Evolutionary conservation across 2,888 invertebrate species (phyloP).

Genomic region (Zootermopsis nevadensis): DNA sequence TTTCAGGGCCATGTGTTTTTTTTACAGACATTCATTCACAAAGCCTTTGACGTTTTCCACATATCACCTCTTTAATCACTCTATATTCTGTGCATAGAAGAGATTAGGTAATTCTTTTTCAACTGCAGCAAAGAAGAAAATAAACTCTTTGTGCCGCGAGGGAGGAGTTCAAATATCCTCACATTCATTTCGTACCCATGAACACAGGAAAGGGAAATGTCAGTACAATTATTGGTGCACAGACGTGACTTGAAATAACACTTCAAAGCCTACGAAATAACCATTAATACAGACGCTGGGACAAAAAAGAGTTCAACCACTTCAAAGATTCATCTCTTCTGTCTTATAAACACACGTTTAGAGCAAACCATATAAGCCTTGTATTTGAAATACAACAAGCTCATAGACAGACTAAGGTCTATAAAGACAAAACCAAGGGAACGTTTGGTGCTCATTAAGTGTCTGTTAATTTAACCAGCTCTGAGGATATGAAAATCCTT

Average conservation of each 20-base stretch:
- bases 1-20: too few species aligned
- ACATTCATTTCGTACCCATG: slow-evolving; percentile 10
- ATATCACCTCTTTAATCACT: neutral
- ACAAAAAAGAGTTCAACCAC: slow-evolving; percentile 15
- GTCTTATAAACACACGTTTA: neutral
- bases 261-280: slow-evolving; percentile 34
- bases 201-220: slow-evolving; percentile 36
- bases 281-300: slow-evolving; percentile 21
- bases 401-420: neutral
- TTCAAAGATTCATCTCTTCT: slow-evolving; percentile 20
- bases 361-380: neutral
- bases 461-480: slow-evolving; percentile 7
- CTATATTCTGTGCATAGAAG: neutral
- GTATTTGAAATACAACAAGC: neutral
- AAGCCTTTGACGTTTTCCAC: too few species aligned
- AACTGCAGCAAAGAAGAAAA: neutral
- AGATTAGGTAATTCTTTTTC: slow-evolving; percentile 26
- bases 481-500: neutral
- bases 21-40: too few species aligned
- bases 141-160: neutral
- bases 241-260: slow-evolving; percentile 38
- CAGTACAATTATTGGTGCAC: slow-evolving; percentile 35
- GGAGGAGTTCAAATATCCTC: slow-evolving; percentile 1
- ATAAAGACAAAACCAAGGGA: neutral
- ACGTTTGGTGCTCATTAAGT: neutral